A percentile compares a stretch with the other conserved stretches of the same genome.
phyloP scores from a whole-genome alignment of 1,140 invertebrate genomes.

The Harlomillsia oculata region DNA sequence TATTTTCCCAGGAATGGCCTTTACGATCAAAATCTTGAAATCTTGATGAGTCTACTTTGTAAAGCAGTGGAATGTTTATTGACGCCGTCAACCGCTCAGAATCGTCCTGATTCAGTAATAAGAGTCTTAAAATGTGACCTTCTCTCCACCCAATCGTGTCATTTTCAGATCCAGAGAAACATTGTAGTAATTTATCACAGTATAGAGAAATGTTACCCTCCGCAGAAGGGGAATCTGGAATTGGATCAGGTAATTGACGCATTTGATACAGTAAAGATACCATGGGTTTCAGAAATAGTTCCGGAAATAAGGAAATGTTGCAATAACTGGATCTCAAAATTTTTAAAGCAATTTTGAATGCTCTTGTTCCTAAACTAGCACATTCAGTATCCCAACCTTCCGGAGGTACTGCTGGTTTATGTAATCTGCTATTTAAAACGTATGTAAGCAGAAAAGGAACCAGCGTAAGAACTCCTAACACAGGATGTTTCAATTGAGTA shows the following conservation, averaged over 20 bases:
- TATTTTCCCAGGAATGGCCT: slow-evolving; percentile 6
- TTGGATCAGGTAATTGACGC: not conserved
- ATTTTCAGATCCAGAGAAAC: slow-evolving; percentile 9
- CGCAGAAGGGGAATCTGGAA: not conserved
- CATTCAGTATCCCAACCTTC: slow-evolving; percentile 8
- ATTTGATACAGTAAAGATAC: not conserved
- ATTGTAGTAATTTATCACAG: not conserved
- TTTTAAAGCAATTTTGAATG: slow-evolving; percentile 12
- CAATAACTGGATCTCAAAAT: slow-evolving; percentile 7
- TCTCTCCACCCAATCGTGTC: slow-evolving; percentile 22
- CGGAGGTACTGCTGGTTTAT: no score
- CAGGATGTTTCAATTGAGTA: not conserved
- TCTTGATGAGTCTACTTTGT: not conserved
- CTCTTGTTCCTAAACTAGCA: not conserved
- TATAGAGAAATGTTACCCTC: slow-evolving; percentile 4
- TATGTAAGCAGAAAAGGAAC: no score
- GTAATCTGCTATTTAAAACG: no score
- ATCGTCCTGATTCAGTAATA: slow-evolving; percentile 3
- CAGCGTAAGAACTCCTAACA: no score
- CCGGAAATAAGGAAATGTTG: slow-evolving; percentile 6
- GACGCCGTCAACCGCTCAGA: not conserved
- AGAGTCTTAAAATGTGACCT: slow-evolving; percentile 8
- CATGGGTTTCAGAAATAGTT: not conserved
- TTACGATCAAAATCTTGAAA: slow-evolving; percentile 16
- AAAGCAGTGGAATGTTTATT: slow-evolving; percentile 14